Evolutionary conservation across 2,113 vertebrate species (phyloP).

Genomic region (Falco punctatus): DNA sequence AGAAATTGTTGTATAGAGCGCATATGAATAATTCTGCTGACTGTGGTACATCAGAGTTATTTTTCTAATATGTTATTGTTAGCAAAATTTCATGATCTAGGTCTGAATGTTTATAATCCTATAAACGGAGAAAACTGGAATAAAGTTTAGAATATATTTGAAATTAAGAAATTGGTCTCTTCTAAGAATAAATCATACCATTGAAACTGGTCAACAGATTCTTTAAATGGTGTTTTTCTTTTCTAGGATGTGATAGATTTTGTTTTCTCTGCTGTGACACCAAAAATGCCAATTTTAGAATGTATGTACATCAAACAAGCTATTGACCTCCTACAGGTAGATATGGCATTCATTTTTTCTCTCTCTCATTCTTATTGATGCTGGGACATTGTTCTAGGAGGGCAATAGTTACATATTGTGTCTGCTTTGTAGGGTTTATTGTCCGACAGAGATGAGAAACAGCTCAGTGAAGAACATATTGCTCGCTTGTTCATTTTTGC

Average conservation of each 20-base stretch:
- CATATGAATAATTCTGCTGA: neutral
- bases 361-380: neutral
- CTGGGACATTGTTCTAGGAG: neutral
- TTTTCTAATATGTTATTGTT: neutral
- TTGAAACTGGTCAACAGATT: neutral
- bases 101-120: neutral
- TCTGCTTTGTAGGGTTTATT: constrained; percentile 78
- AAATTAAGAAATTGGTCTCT: neutral
- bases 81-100: neutral
- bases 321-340: constrained; percentile 84
- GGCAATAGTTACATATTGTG: neutral
- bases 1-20: neutral
- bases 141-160: neutral
- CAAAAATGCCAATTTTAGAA: constrained; percentile 85
- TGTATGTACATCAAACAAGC: constrained; percentile 89
- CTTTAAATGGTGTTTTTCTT: neutral
- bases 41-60: neutral
- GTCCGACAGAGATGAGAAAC: constrained; percentile 71
- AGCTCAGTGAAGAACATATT: constrained; percentile 61
- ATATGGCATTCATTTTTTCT: neutral
- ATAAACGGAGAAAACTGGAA: neutral
- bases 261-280: constrained; percentile 77
- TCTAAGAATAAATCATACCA: neutral
- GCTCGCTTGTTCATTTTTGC: constrained; percentile 81
- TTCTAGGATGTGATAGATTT: constrained; percentile 82